Percentiles rank a stretch among this genome's conserved stretches.
Conservation (phyloP, 2,113 vertebrate genomes). For the Zingel zingel region DNA sequence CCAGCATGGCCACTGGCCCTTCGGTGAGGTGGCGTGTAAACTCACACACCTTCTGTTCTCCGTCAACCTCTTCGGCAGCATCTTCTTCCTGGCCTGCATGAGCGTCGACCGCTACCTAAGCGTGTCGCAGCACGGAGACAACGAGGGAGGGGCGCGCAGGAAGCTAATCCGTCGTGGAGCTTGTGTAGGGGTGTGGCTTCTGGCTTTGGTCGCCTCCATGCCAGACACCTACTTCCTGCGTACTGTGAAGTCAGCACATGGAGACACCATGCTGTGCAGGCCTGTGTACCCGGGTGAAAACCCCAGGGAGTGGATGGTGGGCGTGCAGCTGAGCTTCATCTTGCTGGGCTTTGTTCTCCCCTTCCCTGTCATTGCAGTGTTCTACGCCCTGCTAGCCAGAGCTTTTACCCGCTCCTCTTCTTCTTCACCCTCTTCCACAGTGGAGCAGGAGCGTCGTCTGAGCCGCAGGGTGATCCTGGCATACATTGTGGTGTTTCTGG, state of each 20-base stretch:
- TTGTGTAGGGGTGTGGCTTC: slow-evolving; percentile 91
- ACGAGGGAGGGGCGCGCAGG: slow-evolving; percentile 69
- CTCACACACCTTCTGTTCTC: slow-evolving; percentile 92
- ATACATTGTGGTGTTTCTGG: slow-evolving; percentile 93
- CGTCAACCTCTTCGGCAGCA: slow-evolving; percentile 95
- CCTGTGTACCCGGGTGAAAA: slow-evolving; percentile 91
- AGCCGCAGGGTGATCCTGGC: slow-evolving; percentile 91
- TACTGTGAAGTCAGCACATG: slow-evolving; percentile 82
- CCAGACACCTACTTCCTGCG: slow-evolving; percentile 94
- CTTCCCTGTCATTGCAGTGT: slow-evolving; percentile 91
- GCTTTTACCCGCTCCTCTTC: slow-evolving; percentile 75
- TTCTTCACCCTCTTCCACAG: slow-evolving; percentile 49
- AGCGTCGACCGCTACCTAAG: slow-evolving; percentile 95
- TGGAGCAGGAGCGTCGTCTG: slow-evolving; percentile 88
- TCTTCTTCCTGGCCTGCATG: slow-evolving; percentile 97
- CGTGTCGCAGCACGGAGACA: slow-evolving; percentile 47
- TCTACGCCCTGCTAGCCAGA: slow-evolving; percentile 89
- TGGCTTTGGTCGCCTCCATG: slow-evolving; percentile 87
- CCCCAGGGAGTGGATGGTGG: slow-evolving; percentile 91
- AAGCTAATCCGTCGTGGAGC: slow-evolving; percentile 84
- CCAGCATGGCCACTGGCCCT: slow-evolving; percentile 93
- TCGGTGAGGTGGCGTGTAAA: slow-evolving; percentile 93
- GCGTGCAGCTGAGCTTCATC: slow-evolving; percentile 92
- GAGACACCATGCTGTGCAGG: slow-evolving; percentile 88
- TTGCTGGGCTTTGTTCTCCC: slow-evolving; percentile 92